Evolutionary conservation across 2,113 vertebrate genomes (phyloP).

Genomic region (Sinocyclocheilus rhinocerous): DNA sequence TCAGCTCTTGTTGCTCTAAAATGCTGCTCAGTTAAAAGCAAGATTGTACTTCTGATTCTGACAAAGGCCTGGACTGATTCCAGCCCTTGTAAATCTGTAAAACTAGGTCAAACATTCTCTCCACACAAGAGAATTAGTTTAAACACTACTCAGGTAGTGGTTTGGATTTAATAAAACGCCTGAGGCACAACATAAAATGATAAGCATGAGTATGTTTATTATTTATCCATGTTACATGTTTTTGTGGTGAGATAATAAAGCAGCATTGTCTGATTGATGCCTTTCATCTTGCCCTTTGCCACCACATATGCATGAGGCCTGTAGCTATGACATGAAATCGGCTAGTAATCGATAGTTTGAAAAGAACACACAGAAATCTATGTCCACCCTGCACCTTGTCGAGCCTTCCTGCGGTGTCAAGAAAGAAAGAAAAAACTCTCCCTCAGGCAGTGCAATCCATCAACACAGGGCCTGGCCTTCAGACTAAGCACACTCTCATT

Average conservation of each 20-base stretch:
- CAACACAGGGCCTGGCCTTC: slow-evolving; percentile 62
- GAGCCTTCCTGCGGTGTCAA: slow-evolving; percentile 52
- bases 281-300: slow-evolving; percentile 54
- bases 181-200: background rate
- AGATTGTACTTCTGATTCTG: background rate
- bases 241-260: slow-evolving; percentile 41
- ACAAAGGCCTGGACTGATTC: slow-evolving; percentile 28
- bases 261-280: slow-evolving; percentile 43
- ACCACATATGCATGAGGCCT: slow-evolving; percentile 48
- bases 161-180: slow-evolving; percentile 16
- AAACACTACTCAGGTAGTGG: background rate
- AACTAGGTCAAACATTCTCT: slow-evolving; percentile 23
- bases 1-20: slow-evolving; percentile 2
- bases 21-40: slow-evolving; percentile 1
- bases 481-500: slow-evolving; percentile 68
- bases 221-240: slow-evolving; percentile 24
- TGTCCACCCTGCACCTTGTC: slow-evolving; percentile 55
- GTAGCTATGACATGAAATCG: slow-evolving; percentile 47
- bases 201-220: background rate
- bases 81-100: slow-evolving; percentile 1
- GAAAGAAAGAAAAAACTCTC: slow-evolving; percentile 39
- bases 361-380: slow-evolving; percentile 56
- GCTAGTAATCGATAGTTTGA: slow-evolving; percentile 62
- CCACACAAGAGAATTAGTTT: no score
- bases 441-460: slow-evolving; percentile 61